Conservation (phyloP, 2,888 invertebrate genomes). For the Syritta pipiens region DNA sequence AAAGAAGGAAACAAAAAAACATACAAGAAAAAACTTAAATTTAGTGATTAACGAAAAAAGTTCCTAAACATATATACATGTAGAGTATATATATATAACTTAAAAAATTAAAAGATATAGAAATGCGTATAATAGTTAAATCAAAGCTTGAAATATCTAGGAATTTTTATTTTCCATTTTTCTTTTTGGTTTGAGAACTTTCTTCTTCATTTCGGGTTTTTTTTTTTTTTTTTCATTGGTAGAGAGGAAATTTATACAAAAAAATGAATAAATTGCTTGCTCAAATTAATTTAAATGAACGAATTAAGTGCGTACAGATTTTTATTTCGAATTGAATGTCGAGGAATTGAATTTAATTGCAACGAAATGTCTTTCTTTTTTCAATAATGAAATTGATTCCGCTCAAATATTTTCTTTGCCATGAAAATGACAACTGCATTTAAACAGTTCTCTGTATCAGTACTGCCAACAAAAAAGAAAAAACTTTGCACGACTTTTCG, state of each 20-base stretch:
- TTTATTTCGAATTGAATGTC: slow-evolving; percentile 17
- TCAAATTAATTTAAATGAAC: slow-evolving; percentile 69
- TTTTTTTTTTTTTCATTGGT: slow-evolving; percentile 11
- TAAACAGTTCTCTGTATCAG: no score
- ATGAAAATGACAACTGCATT: no score
- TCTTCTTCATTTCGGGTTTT: no score
- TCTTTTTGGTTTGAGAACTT: slow-evolving; percentile 10
- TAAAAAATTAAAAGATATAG: slow-evolving; percentile 43
- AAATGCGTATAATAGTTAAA: slow-evolving; percentile 61
- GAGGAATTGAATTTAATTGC: not conserved
- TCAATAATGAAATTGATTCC: no score
- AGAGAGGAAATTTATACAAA: slow-evolving; percentile 30
- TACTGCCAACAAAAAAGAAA: no score
- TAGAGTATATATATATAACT: slow-evolving; percentile 61
- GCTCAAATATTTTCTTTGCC: no score
- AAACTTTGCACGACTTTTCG: no score
- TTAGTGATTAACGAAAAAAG: slow-evolving; percentile 77
- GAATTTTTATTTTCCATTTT: slow-evolving; percentile 42
- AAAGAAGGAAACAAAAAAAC: no score
- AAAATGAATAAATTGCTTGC: slow-evolving; percentile 71
- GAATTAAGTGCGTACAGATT: slow-evolving; percentile 15
- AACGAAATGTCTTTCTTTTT: not conserved
- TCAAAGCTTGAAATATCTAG: slow-evolving; percentile 53
- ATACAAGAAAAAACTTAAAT: slow-evolving; percentile 70
- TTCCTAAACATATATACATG: slow-evolving; percentile 73